Conservation (phyloP, 2,888 invertebrate species). For the Dolichopus griseipennis region DNA sequence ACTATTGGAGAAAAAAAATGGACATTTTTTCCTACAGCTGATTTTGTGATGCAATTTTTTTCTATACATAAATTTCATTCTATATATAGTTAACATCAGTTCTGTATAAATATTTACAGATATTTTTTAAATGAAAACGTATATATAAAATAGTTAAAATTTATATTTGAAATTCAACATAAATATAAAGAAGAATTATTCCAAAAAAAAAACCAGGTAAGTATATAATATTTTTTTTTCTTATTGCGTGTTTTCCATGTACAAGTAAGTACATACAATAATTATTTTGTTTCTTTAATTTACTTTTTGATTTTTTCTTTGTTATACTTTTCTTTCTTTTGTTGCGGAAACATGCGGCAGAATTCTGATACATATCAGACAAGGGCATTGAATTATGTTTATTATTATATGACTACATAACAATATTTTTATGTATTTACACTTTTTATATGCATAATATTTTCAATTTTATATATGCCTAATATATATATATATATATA, state of each 20-base stretch:
- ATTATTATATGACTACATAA: no score
- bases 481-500: no score
- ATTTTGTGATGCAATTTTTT: not conserved
- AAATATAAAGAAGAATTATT: not conserved
- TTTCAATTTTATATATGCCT: no score
- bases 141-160: not conserved
- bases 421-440: no score
- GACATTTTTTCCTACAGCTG: not conserved
- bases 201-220: not conserved
- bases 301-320: not conserved
- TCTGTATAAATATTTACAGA: not conserved
- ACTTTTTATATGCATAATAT: no score
- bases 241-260: not conserved
- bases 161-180: not conserved
- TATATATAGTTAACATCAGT: not conserved
- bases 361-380: not conserved
- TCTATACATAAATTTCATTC: not conserved
- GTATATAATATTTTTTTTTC: not conserved
- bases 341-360: constrained; percentile 1
- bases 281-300: no score
- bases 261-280: no score
- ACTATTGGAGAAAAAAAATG: not conserved
- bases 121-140: not conserved
- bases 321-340: not conserved
- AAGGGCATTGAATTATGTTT: no score